Conservation (phyloP, 2,797 vertebrate species). For the Rhynchotus rufescens region DNA sequence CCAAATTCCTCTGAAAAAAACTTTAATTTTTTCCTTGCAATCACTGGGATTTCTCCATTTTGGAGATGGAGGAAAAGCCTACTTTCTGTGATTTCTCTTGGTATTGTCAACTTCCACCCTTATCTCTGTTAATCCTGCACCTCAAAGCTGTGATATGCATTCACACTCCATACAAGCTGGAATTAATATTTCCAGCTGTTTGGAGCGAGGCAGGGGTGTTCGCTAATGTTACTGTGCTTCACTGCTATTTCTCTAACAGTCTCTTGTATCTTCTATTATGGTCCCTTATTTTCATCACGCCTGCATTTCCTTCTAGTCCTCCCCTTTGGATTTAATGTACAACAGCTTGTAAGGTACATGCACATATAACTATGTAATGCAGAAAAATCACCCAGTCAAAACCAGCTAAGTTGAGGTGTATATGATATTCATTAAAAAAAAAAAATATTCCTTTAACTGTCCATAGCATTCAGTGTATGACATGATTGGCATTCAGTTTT, state of each 20-base stretch:
- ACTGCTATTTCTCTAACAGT: not conserved
- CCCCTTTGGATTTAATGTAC: not conserved
- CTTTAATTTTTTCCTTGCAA: not conserved
- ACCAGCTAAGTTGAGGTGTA: not conserved
- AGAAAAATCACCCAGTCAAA: not conserved
- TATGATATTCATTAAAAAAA: not conserved
- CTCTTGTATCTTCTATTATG: fast-evolving
- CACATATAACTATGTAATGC: not conserved
- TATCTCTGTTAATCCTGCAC: not conserved
- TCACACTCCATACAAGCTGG: not conserved
- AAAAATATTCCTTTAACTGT: not conserved
- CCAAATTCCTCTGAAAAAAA: not conserved
- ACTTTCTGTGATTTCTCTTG: not conserved
- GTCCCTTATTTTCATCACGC: not conserved
- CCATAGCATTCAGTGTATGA: not conserved
- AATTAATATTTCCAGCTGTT: not conserved
- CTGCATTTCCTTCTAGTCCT: not conserved
- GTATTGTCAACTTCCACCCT: not conserved
- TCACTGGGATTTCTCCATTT: not conserved
- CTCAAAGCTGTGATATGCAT: not conserved
- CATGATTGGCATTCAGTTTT: not conserved
- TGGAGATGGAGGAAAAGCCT: not conserved
- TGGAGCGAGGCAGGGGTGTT: fast-evolving
- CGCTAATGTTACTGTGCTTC: not conserved
- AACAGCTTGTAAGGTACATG: not conserved